A percentile compares a stretch with the other conserved stretches of the same genome.
Evolutionary conservation across 2,888 invertebrate genomes (phyloP).

Genomic region (Micoletzkya japonica): DNA sequence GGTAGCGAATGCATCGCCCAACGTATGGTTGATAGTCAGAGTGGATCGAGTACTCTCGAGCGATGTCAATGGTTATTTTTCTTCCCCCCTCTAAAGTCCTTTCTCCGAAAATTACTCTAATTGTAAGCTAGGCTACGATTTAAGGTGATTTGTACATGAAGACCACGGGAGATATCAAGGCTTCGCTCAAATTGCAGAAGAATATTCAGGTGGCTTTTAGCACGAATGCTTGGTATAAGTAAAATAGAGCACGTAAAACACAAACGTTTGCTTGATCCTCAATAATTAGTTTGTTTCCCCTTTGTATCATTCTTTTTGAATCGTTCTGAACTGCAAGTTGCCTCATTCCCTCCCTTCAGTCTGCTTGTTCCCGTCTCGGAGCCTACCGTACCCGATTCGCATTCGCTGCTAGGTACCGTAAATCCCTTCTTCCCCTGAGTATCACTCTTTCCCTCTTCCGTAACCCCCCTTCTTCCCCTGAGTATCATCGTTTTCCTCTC

Average conservation of each 20-base stretch:
- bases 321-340: too few species aligned
- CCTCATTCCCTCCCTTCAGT: constrained; percentile 7
- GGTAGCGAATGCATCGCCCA: constrained; percentile 34
- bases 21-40: constrained; percentile 50
- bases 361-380: constrained; percentile 45
- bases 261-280: too few species aligned
- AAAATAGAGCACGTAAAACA: too few species aligned
- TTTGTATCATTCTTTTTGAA: too few species aligned
- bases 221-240: too few species aligned
- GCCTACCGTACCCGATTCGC: constrained; percentile 57
- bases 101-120: too few species aligned
- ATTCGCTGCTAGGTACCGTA: constrained; percentile 49
- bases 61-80: constrained; percentile 16
- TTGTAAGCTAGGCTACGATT: too few species aligned
- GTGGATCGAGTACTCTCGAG: constrained; percentile 57
- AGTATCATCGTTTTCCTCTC: not conserved
- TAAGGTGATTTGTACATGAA: constrained; percentile 23
- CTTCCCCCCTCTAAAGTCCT: too few species aligned
- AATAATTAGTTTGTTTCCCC: too few species aligned
- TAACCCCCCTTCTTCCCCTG: not conserved
- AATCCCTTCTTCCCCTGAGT: not conserved
- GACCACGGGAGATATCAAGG: constrained; percentile 48
- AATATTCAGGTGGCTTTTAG: constrained; percentile 33
- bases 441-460: not conserved
- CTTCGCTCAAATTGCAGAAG: constrained; percentile 50